Percentiles rank a stretch among this genome's conserved stretches.
phyloP scores from a whole-genome alignment of 37 sponge, comb jelly and placozoan species.

The Haliclona indistincta region DNA sequence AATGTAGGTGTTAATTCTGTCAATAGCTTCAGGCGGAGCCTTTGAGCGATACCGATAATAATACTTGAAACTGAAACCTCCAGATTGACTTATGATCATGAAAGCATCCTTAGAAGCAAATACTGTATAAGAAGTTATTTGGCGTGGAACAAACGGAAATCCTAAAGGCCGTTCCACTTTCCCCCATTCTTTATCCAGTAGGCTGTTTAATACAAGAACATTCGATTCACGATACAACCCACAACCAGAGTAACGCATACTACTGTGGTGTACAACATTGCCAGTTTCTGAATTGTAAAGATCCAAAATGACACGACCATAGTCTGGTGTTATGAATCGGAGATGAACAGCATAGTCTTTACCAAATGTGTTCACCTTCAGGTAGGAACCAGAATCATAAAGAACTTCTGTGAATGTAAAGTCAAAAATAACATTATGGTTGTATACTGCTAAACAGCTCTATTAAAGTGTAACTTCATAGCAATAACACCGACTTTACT shows the following conservation, averaged over 20 bases:
- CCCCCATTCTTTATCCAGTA: not conserved
- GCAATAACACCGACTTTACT: too few relatives aligned
- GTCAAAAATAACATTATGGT: too few relatives aligned
- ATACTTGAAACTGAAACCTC: not conserved
- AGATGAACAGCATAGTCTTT: not conserved
- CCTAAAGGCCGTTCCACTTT: not conserved
- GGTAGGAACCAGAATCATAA: not conserved
- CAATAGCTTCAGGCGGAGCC: not conserved
- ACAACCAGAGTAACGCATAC: not conserved
- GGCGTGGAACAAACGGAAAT: not conserved
- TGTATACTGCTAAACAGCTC: too few relatives aligned
- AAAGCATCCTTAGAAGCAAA: not conserved
- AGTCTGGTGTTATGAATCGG: not conserved
- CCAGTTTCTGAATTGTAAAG: not conserved
- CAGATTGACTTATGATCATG: not conserved
- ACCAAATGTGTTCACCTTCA: not conserved
- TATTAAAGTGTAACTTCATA: too few relatives aligned
- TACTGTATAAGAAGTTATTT: not conserved
- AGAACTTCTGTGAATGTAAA: constrained; percentile 1
- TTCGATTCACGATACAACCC: not conserved
- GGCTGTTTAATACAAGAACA: not conserved
- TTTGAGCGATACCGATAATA: not conserved
- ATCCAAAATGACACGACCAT: not conserved
- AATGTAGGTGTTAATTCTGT: not conserved
- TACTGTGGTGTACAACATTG: not conserved